Conservation (phyloP, 1,140 invertebrate genomes). For the Drosophila saltans region DNA sequence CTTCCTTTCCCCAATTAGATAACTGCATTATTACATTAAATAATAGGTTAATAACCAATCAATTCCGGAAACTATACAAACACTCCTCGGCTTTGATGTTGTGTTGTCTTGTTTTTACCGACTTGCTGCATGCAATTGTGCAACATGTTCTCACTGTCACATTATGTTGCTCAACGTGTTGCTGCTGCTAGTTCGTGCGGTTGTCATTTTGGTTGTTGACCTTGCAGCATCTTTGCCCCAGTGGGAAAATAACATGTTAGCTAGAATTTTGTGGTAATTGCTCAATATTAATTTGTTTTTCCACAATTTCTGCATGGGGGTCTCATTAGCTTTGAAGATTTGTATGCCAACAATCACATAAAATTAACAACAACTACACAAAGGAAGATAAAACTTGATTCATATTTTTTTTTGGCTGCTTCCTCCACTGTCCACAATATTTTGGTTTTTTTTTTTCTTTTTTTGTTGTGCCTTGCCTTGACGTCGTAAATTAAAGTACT, state of each 20-base stretch:
- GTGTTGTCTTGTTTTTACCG: slow-evolving; percentile 12
- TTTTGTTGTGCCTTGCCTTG: not conserved
- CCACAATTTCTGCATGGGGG: slow-evolving; percentile 22
- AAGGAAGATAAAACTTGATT: slow-evolving; percentile 24
- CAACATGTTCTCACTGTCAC: slow-evolving; percentile 50
- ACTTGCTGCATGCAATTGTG: slow-evolving; percentile 31
- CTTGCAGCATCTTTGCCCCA: slow-evolving; percentile 63
- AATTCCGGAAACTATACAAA: not conserved
- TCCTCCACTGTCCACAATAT: slow-evolving; percentile 43
- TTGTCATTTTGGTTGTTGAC: slow-evolving; percentile 48
- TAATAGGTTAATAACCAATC: not conserved
- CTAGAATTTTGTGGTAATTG: slow-evolving; percentile 65
- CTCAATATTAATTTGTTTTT: slow-evolving; percentile 50
- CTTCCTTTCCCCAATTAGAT: too few relatives aligned
- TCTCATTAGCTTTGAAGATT: slow-evolving; percentile 60
- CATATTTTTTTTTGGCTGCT: slow-evolving; percentile 11
- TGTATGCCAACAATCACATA: slow-evolving; percentile 29
- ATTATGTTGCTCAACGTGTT: slow-evolving; percentile 43
- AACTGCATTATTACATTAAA: too few relatives aligned
- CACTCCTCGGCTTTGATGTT: not conserved
- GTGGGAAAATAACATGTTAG: slow-evolving; percentile 55
- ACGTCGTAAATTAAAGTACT: slow-evolving; percentile 30
- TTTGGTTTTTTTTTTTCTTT: slow-evolving; percentile 36
- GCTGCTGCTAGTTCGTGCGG: slow-evolving; percentile 22
- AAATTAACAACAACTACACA: not conserved